phyloP scores from a whole-genome alignment of 2,888 invertebrate species.

The Caenorhabditis zanzibari region DNA sequence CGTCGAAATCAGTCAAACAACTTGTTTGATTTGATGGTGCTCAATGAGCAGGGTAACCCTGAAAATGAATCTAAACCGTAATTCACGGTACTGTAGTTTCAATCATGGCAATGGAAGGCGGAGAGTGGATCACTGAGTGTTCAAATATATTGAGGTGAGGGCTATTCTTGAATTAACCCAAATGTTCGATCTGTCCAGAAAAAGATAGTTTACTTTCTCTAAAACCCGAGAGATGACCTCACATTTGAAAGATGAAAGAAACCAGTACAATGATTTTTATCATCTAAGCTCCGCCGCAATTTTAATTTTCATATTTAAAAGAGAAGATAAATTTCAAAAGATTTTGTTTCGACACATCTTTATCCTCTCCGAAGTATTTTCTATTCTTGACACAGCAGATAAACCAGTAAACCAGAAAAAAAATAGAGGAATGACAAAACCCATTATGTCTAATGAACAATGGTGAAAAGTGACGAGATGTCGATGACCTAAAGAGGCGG shows the following conservation, averaged over 20 bases:
- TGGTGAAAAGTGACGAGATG: constrained; percentile 34
- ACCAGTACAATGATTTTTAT: too few species aligned
- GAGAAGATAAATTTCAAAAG: too few species aligned
- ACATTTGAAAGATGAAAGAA: too few species aligned
- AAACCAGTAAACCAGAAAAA: not conserved
- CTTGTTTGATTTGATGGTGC: not conserved
- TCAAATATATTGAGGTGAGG: too few species aligned
- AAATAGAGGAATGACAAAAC: constrained; percentile 29
- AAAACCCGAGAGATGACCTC: too few species aligned
- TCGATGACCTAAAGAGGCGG: constrained; percentile 36
- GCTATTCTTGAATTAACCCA: too few species aligned
- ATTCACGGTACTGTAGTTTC: not conserved
- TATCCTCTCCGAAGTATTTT: not conserved
- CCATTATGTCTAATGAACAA: constrained; percentile 64
- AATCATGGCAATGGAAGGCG: not conserved
- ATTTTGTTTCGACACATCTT: not conserved
- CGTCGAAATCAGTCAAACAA: not conserved
- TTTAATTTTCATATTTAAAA: too few species aligned
- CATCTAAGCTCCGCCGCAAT: too few species aligned
- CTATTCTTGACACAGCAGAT: not conserved
- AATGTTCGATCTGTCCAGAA: too few species aligned
- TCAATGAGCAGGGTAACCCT: constrained; percentile 48
- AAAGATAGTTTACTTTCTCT: too few species aligned
- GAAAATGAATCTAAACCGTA: too few species aligned
- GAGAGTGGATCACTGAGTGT: too few species aligned